Percentiles rank a stretch among this genome's conserved stretches.
These are phyloP conservation scores for Listronotus oregonensis DNA, from an alignment of 1,140 invertebrate species.

Conservation along the genomic window DNA sequence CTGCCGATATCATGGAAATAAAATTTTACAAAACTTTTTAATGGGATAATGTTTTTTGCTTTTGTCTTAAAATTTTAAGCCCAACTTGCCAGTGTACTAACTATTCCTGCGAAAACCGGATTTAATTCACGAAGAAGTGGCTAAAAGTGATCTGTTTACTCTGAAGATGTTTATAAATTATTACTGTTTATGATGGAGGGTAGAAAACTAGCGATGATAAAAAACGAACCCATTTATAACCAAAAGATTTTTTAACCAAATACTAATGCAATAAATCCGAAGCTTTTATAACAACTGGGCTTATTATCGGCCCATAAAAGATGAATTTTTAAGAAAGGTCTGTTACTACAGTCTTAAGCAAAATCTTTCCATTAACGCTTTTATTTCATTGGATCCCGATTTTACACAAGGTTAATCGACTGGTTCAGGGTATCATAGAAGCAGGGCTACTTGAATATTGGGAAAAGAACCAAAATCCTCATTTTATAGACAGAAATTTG, in stretches of 20 bases:
- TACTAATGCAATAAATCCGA: not conserved
- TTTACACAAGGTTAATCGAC: conserved; percentile 1
- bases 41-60: conserved; percentile 7
- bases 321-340: not conserved
- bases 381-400: not conserved
- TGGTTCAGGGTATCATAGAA: conserved; percentile 2
- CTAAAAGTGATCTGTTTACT: not conserved
- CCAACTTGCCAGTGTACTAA: conserved; percentile 3
- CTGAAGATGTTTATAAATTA: not conserved
- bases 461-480: not conserved
- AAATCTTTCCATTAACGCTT: not conserved
- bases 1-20: not conserved
- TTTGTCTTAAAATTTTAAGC: conserved; percentile 5
- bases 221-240: not conserved
- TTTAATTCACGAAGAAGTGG: not conserved
- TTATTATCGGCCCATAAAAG: not conserved
- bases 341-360: conserved; percentile 11
- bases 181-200: not conserved
- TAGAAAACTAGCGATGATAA: not conserved
- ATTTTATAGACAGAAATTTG: no score
- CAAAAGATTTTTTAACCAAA: not conserved
- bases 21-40: conserved; percentile 7
- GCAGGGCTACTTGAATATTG: no score
- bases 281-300: not conserved
- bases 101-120: not conserved